A percentile compares a stretch with the other conserved stretches of the same genome.
Conservation (phyloP, 2,113 vertebrate genomes). For the Okapia johnstoni region DNA sequence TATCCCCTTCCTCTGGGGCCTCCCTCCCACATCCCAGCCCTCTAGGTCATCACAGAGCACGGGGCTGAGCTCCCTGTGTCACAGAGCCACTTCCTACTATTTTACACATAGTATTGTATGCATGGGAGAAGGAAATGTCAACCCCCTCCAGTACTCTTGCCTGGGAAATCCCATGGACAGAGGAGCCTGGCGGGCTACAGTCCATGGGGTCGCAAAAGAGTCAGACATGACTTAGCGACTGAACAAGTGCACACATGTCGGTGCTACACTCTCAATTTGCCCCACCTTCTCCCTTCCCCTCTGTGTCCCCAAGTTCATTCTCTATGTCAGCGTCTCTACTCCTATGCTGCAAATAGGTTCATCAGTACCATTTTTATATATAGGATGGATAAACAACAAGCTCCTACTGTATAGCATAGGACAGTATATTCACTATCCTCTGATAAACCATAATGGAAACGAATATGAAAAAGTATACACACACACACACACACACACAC, state of each 20-base stretch:
- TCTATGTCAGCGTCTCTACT: not conserved
- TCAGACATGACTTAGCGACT: not conserved
- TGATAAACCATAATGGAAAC: not conserved
- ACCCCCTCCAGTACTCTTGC: not conserved
- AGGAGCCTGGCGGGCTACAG: not conserved
- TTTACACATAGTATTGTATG: not conserved
- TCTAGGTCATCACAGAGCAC: not conserved
- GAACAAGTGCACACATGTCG: not conserved
- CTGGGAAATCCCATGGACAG: not conserved
- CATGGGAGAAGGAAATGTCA: not conserved
- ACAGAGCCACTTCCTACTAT: not conserved
- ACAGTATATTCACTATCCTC: not conserved
- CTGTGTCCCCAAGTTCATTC: not conserved
- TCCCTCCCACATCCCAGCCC: not conserved
- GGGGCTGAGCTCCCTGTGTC: not conserved
- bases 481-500: not conserved
- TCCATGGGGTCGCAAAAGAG: no score
- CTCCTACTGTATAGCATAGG: not conserved
- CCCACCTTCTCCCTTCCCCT: not conserved
- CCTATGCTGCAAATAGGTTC: not conserved
- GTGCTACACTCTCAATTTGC: not conserved
- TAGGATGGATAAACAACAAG: fast-evolving
- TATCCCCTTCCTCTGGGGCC: not conserved
- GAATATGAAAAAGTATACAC: not conserved
- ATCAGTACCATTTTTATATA: not conserved